Base-by-base conservation (phyloP, 2,797 vertebrate species). In the Glyptemys insculpta region DNA sequence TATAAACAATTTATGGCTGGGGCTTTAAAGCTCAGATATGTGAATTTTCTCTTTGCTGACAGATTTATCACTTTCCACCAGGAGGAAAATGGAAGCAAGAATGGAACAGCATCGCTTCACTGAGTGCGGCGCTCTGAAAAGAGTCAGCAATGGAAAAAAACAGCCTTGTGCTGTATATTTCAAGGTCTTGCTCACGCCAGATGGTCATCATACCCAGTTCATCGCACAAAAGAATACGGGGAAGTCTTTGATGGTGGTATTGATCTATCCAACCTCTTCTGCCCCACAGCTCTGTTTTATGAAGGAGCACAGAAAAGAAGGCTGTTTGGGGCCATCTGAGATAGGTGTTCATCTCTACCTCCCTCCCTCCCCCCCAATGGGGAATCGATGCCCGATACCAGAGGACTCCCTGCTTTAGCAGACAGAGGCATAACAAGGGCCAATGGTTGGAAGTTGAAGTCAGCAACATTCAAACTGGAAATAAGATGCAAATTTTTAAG, bases 401-500 rank as follows among this genome's bases (percentile, higher is more conserved):
- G 16, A 3, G 6, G 49, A 81, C 59, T 91, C 84, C 68, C 93
- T 74, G 37, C n/a, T 91, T 81, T 49, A 82, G 49, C 85, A 34
- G 59, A 41, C 76, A 34, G 41, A 8, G 50, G 82, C 81, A 83
- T 85, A 52, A 88, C 87, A 85, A 83, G 49, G 44, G 74, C 80
- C 57, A 34, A 89, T 1, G 62, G 85, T 83, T 94, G 87, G 90
- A 86, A 85, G 41, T 79, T 1, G 12, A 85, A 86, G 81, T 47
- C 85, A 92, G 79, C 83, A 88, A 72, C 23, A 9, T 52, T 86
- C 37, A 47, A 18, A 81, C 21, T 0, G 1, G 84, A 97, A 84
- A 83, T 82, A 81, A 94, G 88, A 96, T 90, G 92, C 92, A 96
- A 94, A 93, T 90, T 88, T 91, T 93, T 27, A 90, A 93, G 91